A percentile compares a stretch with the other conserved stretches of the same genome.
These are phyloP conservation scores for Melanotaenia maccullochi DNA, from an alignment of 2,797 vertebrate genomes.

Conservation along the genomic window DNA sequence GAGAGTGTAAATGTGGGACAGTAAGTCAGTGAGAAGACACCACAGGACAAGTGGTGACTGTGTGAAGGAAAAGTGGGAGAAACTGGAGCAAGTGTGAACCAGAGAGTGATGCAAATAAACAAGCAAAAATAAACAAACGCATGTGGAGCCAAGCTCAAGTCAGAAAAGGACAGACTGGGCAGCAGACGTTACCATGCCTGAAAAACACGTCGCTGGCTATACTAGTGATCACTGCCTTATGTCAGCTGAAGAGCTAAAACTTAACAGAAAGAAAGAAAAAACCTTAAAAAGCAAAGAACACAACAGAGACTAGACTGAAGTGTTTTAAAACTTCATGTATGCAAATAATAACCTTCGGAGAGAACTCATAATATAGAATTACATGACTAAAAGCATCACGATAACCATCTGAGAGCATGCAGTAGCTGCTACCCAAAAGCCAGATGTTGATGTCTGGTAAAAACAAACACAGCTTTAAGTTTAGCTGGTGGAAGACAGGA, in stretches of 20 bases:
- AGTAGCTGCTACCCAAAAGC: too few relatives aligned
- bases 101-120: conserved; percentile 76
- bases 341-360: too few relatives aligned
- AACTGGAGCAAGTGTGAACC: conserved; percentile 80
- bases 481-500: too few relatives aligned
- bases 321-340: too few relatives aligned
- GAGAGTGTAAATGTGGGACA: conserved; percentile 29
- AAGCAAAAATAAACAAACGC: conserved; percentile 74
- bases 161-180: conserved; percentile 36
- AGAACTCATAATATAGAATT: too few relatives aligned
- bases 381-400: too few relatives aligned
- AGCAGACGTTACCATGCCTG: background rate
- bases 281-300: too few relatives aligned
- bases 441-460: too few relatives aligned
- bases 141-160: conserved; percentile 18
- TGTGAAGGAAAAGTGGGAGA: conserved; percentile 77
- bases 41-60: conserved; percentile 44
- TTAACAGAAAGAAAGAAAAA: too few relatives aligned
- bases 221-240: background rate
- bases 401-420: too few relatives aligned
- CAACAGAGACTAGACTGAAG: too few relatives aligned
- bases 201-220: background rate
- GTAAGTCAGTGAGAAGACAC: conserved; percentile 32
- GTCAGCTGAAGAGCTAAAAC: background rate
- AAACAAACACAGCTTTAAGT: too few relatives aligned